phyloP scores from a whole-genome alignment of 1,140 invertebrate species.

The Micrasema minimum region DNA sequence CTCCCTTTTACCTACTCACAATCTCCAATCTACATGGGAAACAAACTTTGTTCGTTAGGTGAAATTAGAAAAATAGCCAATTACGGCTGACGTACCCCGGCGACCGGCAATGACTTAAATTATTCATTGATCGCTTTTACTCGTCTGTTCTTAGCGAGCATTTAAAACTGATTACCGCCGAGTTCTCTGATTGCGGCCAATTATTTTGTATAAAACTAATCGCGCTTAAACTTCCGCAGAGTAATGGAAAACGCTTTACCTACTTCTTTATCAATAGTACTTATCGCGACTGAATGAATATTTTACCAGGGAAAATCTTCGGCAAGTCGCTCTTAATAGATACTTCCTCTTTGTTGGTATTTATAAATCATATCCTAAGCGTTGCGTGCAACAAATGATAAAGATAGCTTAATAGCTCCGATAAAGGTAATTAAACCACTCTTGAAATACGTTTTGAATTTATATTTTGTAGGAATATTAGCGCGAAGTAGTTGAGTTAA shows the following conservation, averaged over 20 bases:
- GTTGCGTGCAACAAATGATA: too few species aligned
- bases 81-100: constrained; percentile 29
- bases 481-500: not conserved
- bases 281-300: constrained; percentile 13
- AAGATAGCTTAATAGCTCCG: too few species aligned
- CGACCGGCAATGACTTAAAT: constrained; percentile 34
- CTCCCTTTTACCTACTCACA: constrained; percentile 20
- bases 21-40: constrained; percentile 44
- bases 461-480: not conserved
- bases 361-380: too few species aligned
- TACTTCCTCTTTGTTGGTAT: too few species aligned
- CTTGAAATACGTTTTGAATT: too few species aligned
- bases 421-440: too few species aligned
- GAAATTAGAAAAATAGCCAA: constrained; percentile 48
- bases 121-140: constrained; percentile 41
- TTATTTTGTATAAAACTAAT: constrained; percentile 41
- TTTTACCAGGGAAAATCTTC: not conserved
- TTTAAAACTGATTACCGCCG: constrained; percentile 28
- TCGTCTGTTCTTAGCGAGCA: constrained; percentile 31
- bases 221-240: constrained; percentile 26
- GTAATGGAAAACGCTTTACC: constrained; percentile 27
- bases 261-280: constrained; percentile 17
- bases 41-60: constrained; percentile 40
- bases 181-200: constrained; percentile 28
- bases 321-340: not conserved